Evolutionary conservation across 1,140 invertebrate genomes (phyloP).

Genomic region (Magallana ariakensis): DNA sequence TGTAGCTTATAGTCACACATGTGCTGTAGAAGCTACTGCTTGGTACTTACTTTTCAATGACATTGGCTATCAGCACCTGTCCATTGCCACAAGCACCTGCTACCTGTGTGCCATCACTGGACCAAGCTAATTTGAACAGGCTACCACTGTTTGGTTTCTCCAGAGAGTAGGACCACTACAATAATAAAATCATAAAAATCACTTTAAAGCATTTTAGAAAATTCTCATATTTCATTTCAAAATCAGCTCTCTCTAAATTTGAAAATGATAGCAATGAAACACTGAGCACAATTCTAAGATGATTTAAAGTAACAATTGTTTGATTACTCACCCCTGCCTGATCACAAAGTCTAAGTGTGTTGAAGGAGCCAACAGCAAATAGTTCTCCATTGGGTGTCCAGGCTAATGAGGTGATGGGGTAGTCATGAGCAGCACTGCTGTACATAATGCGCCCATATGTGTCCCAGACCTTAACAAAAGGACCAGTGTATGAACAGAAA

Average conservation of each 20-base stretch:
- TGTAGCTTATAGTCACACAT: too few relatives aligned
- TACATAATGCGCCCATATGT: constrained; percentile 92
- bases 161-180: constrained; percentile 95
- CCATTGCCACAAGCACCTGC: constrained; percentile 95
- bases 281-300: too few relatives aligned
- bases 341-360: constrained; percentile 95
- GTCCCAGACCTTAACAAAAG: constrained; percentile 90
- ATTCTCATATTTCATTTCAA: not conserved
- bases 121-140: constrained; percentile 94
- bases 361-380: constrained; percentile 96
- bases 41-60: constrained; percentile 89
- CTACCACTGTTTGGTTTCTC: constrained; percentile 92
- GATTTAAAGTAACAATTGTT: too few relatives aligned
- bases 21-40: too few relatives aligned
- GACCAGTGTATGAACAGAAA: too few relatives aligned
- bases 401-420: constrained; percentile 93
- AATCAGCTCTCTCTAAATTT: too few relatives aligned
- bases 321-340: constrained; percentile 89
- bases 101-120: constrained; percentile 96
- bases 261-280: too few relatives aligned
- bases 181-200: constrained; percentile 55
- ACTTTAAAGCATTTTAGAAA: not conserved
- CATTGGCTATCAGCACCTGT: constrained; percentile 92
- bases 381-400: constrained; percentile 95
- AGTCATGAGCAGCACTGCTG: constrained; percentile 87